Evolutionary conservation across 2,113 vertebrate species (phyloP), one percentile per base, ranked within the genome.

Genomic region (Ascaphus truei): DNA sequence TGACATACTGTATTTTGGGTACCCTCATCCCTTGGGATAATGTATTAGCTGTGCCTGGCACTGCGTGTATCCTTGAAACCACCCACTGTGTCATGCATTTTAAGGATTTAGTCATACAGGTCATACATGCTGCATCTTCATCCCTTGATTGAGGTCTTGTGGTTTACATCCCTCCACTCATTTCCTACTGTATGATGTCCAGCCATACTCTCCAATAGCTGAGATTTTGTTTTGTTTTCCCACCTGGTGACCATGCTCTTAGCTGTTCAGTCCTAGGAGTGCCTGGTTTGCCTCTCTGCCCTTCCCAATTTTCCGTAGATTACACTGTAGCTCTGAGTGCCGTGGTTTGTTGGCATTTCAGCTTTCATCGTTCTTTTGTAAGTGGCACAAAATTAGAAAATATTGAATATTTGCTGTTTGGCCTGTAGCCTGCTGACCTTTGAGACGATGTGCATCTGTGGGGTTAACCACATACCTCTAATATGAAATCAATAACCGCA

Each of bases 401-500:
- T 4, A 59, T 61, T 51, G 6, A 47, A 18, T 11, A 20, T 3
- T 23, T 7, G 6, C 29, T 36, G 13, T 34, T 13, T 6, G 61
- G 45, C 43, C 13, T 48, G 5, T 22, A 25, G n/a, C 31, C 25
- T 22, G 30, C 18, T 57, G 53, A 22, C 53, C 53, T 57, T 34
- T 20, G 26, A 45, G 30, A 62, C 27, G 39, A 37, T 39, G 34
- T 25, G 34, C 45, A 45, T 62, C 39, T 20, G 26, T 3, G 9
- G 13, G 65, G 22, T 47, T 58, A 36, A 55, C 25, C 13, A 20
- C 13, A 20, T 25, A 7, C n/a, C 7, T 18, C 47, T 52, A 52
- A 68, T n/a, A 22, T 15, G 7, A 48, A 68, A 68, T 68, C 64
- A 58, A 68, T 68, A 36, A 47, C 52, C 52, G 34, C 52, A 45